Conservation (phyloP, 2,113 vertebrate genomes). For the Erythrocercus mccallii region DNA sequence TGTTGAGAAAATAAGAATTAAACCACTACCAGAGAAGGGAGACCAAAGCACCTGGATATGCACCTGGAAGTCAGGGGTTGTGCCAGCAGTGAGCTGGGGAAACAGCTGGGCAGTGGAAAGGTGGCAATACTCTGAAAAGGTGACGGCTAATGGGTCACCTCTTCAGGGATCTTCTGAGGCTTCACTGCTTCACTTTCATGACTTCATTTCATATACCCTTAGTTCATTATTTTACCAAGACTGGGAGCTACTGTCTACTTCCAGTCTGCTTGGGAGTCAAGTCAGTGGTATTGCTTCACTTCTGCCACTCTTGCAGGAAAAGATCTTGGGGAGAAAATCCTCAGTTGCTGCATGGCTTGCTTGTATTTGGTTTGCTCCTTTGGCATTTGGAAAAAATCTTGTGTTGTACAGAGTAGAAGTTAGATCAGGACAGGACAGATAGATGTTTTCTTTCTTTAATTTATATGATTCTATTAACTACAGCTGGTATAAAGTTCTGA, state of each 20-base stretch:
- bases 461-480: background rate
- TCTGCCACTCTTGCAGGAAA: background rate
- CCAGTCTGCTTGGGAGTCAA: background rate
- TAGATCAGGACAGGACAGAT: background rate
- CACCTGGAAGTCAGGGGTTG: background rate
- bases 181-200: background rate
- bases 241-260: background rate
- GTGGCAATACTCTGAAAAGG: background rate
- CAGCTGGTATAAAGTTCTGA: background rate
- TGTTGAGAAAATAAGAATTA: background rate
- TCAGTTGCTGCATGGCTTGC: background rate
- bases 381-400: background rate
- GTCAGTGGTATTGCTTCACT: background rate
- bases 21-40: background rate
- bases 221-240: background rate
- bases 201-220: background rate
- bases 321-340: background rate
- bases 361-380: background rate
- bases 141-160: background rate
- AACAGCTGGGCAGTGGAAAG: fast-evolving
- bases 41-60: background rate
- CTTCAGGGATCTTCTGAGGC: background rate
- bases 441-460: background rate
- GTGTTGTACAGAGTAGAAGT: background rate
- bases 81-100: background rate